Evolutionary conservation across 2,113 vertebrate genomes (phyloP).

Genomic region (Oenanthe oenanthe): DNA sequence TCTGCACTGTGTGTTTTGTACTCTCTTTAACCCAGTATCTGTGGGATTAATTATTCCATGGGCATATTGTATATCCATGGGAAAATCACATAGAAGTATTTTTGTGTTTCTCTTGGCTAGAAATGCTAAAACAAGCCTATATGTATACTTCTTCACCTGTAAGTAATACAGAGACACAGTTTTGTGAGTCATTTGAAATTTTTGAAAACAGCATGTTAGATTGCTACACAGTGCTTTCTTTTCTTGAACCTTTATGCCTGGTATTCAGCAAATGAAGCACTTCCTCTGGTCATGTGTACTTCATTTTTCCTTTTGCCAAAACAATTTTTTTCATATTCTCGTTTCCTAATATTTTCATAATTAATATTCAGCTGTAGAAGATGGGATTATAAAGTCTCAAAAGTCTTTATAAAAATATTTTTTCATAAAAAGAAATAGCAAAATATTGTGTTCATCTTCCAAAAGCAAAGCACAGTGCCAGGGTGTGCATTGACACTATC

Average conservation of each 20-base stretch:
- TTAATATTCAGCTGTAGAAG: background rate
- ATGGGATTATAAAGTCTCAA: background rate
- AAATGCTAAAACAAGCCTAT: background rate
- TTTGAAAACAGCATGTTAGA: background rate
- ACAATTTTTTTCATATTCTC: background rate
- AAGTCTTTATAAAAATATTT: background rate
- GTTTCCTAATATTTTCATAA: background rate
- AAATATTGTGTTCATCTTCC: background rate
- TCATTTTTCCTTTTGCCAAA: background rate
- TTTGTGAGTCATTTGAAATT: background rate
- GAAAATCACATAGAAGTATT: background rate
- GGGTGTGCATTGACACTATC: background rate
- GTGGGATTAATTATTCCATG: background rate
- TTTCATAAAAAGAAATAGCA: background rate
- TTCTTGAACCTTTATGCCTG: background rate
- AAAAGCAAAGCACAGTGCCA: background rate
- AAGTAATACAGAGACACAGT: background rate
- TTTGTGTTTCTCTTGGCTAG: background rate
- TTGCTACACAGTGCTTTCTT: background rate
- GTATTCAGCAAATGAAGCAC: background rate
- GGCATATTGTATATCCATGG: rapidly evolving
- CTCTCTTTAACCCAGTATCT: background rate
- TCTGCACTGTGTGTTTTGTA: background rate
- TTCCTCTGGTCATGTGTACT: background rate
- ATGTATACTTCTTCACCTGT: background rate